Percentiles rank a stretch among this genome's conserved stretches.
These are phyloP conservation scores for Heterochromis multidens DNA, from an alignment of 2,113 vertebrate species.

Conservation along the genomic window DNA sequence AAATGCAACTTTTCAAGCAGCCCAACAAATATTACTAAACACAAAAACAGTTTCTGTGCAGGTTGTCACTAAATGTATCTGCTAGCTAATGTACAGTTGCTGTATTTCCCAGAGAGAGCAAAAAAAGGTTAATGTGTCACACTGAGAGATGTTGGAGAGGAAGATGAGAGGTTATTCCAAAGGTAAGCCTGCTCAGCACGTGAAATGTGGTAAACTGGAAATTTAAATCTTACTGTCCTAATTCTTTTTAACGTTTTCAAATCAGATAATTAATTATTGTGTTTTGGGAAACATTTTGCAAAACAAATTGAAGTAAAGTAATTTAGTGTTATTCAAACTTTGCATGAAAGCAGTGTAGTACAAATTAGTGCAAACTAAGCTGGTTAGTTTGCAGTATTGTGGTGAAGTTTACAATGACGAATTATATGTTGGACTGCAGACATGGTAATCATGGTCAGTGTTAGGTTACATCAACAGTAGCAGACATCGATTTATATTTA, in stretches of 20 bases:
- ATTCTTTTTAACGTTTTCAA: neutral
- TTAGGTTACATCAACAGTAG: fast-evolving
- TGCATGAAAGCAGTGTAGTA: neutral
- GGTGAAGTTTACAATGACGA: neutral
- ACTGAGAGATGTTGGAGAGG: neutral
- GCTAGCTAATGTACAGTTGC: neutral
- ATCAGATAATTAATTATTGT: neutral
- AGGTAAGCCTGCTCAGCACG: neutral
- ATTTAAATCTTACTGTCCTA: neutral
- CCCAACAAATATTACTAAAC: neutral
- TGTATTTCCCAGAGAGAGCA: neutral
- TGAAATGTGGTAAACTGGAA: neutral
- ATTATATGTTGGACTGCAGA: neutral
- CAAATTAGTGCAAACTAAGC: neutral
- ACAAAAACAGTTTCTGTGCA: neutral
- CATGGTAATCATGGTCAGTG: neutral
- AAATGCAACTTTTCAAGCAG: neutral
- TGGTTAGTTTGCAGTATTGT: neutral
- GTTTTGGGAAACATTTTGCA: neutral
- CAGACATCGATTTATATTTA: neutral
- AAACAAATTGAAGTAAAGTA: neutral
- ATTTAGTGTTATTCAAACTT: neutral
- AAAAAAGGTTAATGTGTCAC: neutral
- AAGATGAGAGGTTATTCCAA: neutral
- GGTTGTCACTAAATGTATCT: neutral